Conservation (phyloP, 2,113 vertebrate genomes). For the Peromyscus maniculatus region DNA sequence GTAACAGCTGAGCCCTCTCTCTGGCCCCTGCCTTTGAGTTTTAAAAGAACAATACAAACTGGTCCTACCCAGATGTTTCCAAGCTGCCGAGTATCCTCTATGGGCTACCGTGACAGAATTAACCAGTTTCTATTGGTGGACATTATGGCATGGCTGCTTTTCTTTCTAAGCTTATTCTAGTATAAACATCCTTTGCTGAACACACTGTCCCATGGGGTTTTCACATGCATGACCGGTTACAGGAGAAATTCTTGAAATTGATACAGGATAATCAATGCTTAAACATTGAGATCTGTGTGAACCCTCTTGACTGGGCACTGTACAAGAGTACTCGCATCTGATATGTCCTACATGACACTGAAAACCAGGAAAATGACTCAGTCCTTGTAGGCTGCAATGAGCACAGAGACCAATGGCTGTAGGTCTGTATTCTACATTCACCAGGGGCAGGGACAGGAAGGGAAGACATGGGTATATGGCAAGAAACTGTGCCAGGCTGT, state of each 20-base stretch:
- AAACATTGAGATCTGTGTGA: not conserved
- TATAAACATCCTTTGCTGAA: not conserved
- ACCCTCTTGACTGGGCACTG: too few relatives aligned
- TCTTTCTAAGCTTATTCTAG: not conserved
- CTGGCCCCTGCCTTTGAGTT: not conserved
- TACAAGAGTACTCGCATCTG: not conserved
- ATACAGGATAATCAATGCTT: not conserved
- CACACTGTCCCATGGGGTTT: not conserved
- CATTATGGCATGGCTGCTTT: not conserved
- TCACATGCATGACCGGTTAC: not conserved
- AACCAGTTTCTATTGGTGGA: not conserved
- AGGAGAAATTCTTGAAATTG: conserved; percentile 2
- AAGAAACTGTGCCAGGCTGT: not conserved
- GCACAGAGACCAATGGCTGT: not conserved
- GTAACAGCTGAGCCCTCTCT: not conserved
- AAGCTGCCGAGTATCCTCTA: not conserved
- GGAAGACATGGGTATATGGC: rapidly evolving
- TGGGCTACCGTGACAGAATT: not conserved
- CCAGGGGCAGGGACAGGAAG: not conserved
- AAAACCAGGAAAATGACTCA: not conserved
- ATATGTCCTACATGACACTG: not conserved
- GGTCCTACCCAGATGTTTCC: not conserved
- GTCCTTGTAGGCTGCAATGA: not conserved
- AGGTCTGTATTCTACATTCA: not conserved
- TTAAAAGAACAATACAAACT: not conserved